These are phyloP conservation scores for Nycticebus coucang DNA, from an alignment of 2,113 vertebrate genomes.

Conservation along the genomic window DNA sequence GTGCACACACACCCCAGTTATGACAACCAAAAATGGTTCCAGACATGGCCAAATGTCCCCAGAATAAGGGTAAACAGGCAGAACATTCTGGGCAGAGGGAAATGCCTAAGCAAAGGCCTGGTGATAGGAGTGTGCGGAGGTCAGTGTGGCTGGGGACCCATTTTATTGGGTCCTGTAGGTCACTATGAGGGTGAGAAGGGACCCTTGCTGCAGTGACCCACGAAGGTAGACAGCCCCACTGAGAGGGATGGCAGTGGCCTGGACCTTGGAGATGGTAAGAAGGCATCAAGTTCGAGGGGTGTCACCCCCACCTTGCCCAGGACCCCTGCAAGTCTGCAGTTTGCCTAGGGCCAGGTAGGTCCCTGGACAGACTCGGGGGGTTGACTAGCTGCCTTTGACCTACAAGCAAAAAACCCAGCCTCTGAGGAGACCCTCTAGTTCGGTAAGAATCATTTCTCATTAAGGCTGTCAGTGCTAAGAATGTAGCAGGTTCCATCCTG, in stretches of 20 bases:
- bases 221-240: background rate
- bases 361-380: background rate
- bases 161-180: background rate
- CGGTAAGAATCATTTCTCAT: slow-evolving; percentile 10
- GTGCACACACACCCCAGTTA: too few relatives aligned
- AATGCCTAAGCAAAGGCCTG: background rate
- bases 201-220: background rate
- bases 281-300: background rate
- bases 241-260: background rate
- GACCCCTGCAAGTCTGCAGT: background rate
- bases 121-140: background rate
- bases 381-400: slow-evolving; percentile 34
- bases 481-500: background rate
- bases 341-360: background rate
- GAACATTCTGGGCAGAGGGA: background rate
- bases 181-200: background rate
- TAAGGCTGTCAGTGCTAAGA: background rate
- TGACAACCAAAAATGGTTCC: background rate
- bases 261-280: background rate
- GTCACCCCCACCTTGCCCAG: background rate
- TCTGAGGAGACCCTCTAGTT: background rate
- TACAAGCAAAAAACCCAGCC: background rate
- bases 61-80: background rate
- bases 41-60: background rate
- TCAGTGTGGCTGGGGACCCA: background rate